Conservation (phyloP, 2,797 vertebrate species). For the Spondyliosoma cantharus region DNA sequence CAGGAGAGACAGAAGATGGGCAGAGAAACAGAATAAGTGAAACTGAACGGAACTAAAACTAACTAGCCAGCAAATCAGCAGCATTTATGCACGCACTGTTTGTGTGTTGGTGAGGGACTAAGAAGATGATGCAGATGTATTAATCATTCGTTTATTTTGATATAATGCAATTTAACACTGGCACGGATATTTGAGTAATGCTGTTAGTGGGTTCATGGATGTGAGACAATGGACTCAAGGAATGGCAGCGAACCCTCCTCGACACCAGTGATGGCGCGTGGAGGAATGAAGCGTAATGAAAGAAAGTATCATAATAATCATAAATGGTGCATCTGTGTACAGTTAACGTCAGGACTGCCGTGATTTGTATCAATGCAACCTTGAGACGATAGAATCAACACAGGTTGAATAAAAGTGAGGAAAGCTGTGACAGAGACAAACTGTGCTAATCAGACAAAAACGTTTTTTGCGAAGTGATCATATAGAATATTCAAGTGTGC, state of each 20-base stretch:
- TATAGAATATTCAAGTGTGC: neutral
- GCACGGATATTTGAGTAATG: slow-evolving; percentile 4
- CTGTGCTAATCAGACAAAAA: neutral
- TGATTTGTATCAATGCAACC: neutral
- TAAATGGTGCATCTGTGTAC: neutral
- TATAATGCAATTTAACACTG: neutral
- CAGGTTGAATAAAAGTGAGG: neutral
- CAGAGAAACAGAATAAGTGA: slow-evolving; percentile 6
- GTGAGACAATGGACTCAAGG: neutral
- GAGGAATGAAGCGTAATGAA: neutral
- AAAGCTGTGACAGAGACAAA: neutral
- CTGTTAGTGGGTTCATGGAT: slow-evolving; percentile 17
- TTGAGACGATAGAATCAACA: neutral
- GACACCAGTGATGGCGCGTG: neutral
- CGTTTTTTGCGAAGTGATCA: neutral
- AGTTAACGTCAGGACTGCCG: neutral
- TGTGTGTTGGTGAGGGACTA: neutral
- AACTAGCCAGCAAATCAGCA: slow-evolving; percentile 3
- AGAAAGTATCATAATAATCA: slow-evolving; percentile 4
- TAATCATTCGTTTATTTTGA: slow-evolving; percentile 12
- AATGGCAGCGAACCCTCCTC: neutral
- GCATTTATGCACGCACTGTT: neutral
- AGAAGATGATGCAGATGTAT: neutral
- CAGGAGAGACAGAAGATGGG: slow-evolving; percentile 10
- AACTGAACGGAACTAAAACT: neutral